phyloP scores from a whole-genome alignment of 2,797 vertebrate genomes.

The Takifugu rubripes region DNA sequence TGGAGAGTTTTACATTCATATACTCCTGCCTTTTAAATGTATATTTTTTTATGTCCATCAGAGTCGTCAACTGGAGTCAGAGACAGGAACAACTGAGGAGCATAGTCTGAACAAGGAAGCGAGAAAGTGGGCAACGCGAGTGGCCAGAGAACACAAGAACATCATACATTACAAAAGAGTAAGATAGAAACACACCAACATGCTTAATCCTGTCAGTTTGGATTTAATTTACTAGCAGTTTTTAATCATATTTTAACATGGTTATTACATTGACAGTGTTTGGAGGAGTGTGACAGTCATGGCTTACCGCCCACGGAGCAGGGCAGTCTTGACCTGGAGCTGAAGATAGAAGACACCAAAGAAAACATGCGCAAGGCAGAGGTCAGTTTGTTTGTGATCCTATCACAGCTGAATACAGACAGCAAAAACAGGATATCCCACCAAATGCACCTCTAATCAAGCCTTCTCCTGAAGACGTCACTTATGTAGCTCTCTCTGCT shows the following conservation, averaged over 20 bases:
- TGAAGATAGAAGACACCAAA: conserved; percentile 91
- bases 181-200: conserved; percentile 30
- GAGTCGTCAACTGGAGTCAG: conserved; percentile 94
- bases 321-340: conserved; percentile 86
- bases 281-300: conserved; percentile 90
- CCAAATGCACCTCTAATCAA: too few species aligned
- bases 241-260: conserved; percentile 1
- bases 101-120: conserved; percentile 99
- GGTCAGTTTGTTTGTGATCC: conserved; percentile 63
- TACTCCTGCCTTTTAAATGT: conserved; percentile 19
- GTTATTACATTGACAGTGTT: conserved; percentile 70
- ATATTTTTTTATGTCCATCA: conserved; percentile 51
- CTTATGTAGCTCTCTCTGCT: too few species aligned
- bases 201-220: not conserved
- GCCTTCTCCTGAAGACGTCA: too few species aligned
- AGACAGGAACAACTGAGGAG: conserved; percentile 93
- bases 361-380: conserved; percentile 94
- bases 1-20: conserved; percentile 8
- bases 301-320: conserved; percentile 86
- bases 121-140: conserved; percentile 92
- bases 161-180: conserved; percentile 93
- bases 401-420: not conserved
- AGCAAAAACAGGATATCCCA: too few species aligned
- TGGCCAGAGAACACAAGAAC: conserved; percentile 94
- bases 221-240: not conserved